A percentile compares a stretch with the other conserved stretches of the same genome.
phyloP scores from a whole-genome alignment of 37 sponge, comb jelly and placozoan species.

The Cliona cf. orientalis region DNA sequence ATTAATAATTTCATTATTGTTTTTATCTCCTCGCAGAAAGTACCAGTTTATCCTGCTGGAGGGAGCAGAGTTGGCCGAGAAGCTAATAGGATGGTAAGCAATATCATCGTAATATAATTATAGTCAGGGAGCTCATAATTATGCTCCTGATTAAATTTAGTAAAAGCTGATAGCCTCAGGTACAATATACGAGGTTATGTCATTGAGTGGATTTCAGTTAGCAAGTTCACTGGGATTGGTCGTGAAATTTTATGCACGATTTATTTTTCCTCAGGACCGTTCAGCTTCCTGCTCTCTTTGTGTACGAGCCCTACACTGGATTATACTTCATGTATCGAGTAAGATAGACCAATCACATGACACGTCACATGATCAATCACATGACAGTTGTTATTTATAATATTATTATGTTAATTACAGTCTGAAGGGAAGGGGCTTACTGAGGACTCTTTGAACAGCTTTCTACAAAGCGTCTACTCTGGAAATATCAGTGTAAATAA shows the following conservation, averaged over 20 bases:
- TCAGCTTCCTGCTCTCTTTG: conserved; percentile 37
- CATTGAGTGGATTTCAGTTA: too few species aligned
- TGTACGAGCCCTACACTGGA: conserved; percentile 51
- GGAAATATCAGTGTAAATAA: background rate
- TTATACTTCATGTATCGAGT: conserved; percentile 39
- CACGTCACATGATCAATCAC: background rate
- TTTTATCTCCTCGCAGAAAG: conserved; percentile 4
- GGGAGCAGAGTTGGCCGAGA: conserved; percentile 23
- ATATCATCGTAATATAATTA: background rate
- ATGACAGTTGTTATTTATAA: too few species aligned
- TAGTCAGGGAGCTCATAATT: background rate
- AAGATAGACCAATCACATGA: background rate
- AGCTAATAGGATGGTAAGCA: conserved; percentile 28
- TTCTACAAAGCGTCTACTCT: too few species aligned
- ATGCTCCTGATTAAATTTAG: too few species aligned
- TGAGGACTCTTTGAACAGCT: too few species aligned
- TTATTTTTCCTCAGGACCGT: conserved; percentile 1
- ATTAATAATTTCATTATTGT: background rate
- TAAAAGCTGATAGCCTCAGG: too few species aligned
- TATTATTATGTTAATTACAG: too few species aligned
- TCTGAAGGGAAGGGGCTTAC: too few species aligned
- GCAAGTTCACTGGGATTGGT: too few species aligned
- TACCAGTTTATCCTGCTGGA: conserved; percentile 49
- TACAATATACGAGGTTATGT: too few species aligned
- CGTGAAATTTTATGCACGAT: background rate